Evolutionary conservation across 2,113 vertebrate genomes (phyloP).

Genomic region (Tragelaphus buxtoni): DNA sequence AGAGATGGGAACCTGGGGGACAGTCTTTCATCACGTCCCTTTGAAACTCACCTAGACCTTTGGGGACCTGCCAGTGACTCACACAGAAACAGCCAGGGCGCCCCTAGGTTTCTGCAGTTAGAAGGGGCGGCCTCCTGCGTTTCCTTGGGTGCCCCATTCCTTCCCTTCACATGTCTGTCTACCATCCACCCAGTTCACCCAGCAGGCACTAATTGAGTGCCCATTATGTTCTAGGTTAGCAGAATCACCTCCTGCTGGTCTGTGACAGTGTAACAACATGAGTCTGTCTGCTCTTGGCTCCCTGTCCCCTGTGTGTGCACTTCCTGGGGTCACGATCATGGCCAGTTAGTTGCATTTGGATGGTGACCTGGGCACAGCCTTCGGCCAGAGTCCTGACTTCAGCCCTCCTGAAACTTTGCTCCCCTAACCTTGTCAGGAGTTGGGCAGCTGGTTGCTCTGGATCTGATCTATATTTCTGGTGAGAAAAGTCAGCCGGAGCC

Average conservation of each 20-base stretch:
- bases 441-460: constrained; percentile 85
- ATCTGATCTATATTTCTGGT: constrained; percentile 84
- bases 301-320: rapidly evolving
- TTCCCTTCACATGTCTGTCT: not conserved
- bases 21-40: not conserved
- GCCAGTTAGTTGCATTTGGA: not conserved
- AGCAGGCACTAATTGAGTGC: not conserved
- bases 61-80: not conserved
- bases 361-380: not conserved
- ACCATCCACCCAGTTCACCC: not conserved
- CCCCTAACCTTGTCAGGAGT: constrained; percentile 77
- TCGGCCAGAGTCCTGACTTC: not conserved
- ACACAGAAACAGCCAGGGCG: not conserved
- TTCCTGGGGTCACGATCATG: not conserved
- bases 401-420: rapidly evolving
- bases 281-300: not conserved
- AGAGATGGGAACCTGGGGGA: not conserved
- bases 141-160: not conserved
- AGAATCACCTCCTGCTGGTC: not conserved
- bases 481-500: constrained; percentile 75
- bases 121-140: not conserved
- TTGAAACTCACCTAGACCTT: not conserved
- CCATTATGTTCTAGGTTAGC: not conserved
- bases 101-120: not conserved
- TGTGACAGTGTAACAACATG: not conserved